Evolutionary conservation across 2,797 vertebrate genomes (phyloP), one percentile per base, ranked within the genome.

Genomic region (Apogon hyalosoma): DNA sequence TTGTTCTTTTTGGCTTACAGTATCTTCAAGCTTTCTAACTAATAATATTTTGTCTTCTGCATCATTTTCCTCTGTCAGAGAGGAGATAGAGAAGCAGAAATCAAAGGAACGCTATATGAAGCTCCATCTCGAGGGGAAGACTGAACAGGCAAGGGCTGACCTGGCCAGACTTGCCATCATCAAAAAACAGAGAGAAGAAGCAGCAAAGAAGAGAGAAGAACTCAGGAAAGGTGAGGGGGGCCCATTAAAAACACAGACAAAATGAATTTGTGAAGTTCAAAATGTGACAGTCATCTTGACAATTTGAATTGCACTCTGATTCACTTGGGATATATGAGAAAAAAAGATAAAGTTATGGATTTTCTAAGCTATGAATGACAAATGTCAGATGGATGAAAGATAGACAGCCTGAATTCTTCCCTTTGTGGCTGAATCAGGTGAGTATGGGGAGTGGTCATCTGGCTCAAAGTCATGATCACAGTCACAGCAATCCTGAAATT

Each of bases 1-100:
- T 11, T 39, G 7, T 60, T 13, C 0, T 13, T 46, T 31, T 50
- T 19, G 10, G 1, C 0, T 49, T 45, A 10, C 14, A 18, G 3
- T 41, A 21, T 48, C 7, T 47, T 18, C 0, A n/a, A 11, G 46
- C 11, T 75, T 47, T 48, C 18, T 4, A 14, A 2, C 4, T 16
- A 18, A 3, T 10, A 3, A n/a, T 13, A 1, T 4, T 50, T 31
- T 24, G 7, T 33, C 16, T 48, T 9, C 2, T 7, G 0, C 50
- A 5, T 59, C 0, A 55, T 38, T 33, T 52, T 0, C 62, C 13
- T 61, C 3, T 50, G n/a, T 55, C 75, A 95, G 94, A 77, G 94
- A 95, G 75, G 94, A 95, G 86, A 93, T 95, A 13, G 94, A 95
- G 75, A 95, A 95, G 83, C 94, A 95, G 87, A 93, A 93, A 57